Conservation (phyloP, 2,113 vertebrate genomes). For the Tapirus terrestris region DNA sequence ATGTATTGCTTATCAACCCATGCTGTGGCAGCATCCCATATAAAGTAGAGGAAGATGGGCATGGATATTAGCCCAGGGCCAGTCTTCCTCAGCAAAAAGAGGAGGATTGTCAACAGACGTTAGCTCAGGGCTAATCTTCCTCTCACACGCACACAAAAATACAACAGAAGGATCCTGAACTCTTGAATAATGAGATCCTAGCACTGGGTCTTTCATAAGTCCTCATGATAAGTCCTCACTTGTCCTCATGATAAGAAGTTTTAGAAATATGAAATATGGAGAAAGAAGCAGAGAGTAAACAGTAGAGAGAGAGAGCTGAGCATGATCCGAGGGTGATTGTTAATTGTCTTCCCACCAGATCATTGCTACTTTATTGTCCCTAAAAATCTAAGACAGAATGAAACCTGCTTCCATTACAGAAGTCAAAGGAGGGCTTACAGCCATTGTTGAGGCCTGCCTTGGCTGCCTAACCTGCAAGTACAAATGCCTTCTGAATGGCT, state of each 20-base stretch:
- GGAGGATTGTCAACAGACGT: no score
- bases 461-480: neutral
- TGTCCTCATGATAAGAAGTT: neutral
- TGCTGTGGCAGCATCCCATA: no score
- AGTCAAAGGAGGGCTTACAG: neutral
- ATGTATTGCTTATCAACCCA: no score
- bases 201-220: neutral
- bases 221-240: neutral
- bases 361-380: neutral
- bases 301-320: neutral
- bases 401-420: neutral
- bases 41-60: no score
- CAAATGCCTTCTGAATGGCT: neutral
- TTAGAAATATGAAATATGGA: neutral
- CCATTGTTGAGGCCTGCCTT: neutral
- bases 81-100: no score
- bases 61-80: no score
- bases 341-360: neutral
- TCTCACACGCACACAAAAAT: neutral
- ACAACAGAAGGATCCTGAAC: neutral
- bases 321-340: neutral
- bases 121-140: no score
- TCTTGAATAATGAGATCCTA: neutral
- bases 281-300: neutral
- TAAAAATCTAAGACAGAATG: neutral